phyloP scores from a whole-genome alignment of 2,888 invertebrate species.

The Carabus problematicus region DNA sequence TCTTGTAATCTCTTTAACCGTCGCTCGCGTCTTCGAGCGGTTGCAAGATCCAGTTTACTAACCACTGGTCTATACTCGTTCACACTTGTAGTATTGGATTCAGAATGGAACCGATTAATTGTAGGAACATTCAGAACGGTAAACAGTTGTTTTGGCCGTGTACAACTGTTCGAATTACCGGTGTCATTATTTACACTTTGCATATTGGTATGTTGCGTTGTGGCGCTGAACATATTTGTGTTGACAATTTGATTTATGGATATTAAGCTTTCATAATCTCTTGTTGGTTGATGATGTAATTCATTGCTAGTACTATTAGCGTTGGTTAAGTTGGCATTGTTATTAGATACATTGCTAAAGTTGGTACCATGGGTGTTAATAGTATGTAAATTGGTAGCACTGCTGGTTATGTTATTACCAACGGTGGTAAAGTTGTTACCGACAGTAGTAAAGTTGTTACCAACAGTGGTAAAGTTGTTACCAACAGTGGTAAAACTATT shows the following conservation, averaged over 20 bases:
- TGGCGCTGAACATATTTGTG: constrained; percentile 60
- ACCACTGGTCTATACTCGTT: constrained; percentile 47
- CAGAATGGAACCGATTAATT: constrained; percentile 49
- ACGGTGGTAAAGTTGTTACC: constrained; percentile 35
- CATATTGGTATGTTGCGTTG: neutral
- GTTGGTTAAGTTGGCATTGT: constrained; percentile 32
- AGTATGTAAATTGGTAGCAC: too few relatives aligned
- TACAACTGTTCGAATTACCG: constrained; percentile 51
- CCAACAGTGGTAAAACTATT: constrained; percentile 31
- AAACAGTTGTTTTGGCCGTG: constrained; percentile 44
- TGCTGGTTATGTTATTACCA: too few relatives aligned
- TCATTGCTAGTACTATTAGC: constrained; percentile 17
- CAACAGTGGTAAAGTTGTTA: constrained; percentile 41
- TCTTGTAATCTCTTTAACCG: constrained; percentile 46
- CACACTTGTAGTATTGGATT: constrained; percentile 22
- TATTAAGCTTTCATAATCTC: constrained; percentile 65
- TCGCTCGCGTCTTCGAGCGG: constrained; percentile 52
- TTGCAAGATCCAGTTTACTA: constrained; percentile 59
- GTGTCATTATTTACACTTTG: constrained; percentile 6
- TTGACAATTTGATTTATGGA: constrained; percentile 66
- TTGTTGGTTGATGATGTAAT: constrained; percentile 55
- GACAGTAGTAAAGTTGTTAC: constrained; percentile 43
- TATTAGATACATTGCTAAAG: too few relatives aligned
- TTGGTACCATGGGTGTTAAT: too few relatives aligned
- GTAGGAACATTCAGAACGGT: constrained; percentile 57